These are phyloP conservation scores for Dunckerocampus dactyliophorus DNA, from an alignment of 2,113 vertebrate genomes.

Conservation along the genomic window DNA sequence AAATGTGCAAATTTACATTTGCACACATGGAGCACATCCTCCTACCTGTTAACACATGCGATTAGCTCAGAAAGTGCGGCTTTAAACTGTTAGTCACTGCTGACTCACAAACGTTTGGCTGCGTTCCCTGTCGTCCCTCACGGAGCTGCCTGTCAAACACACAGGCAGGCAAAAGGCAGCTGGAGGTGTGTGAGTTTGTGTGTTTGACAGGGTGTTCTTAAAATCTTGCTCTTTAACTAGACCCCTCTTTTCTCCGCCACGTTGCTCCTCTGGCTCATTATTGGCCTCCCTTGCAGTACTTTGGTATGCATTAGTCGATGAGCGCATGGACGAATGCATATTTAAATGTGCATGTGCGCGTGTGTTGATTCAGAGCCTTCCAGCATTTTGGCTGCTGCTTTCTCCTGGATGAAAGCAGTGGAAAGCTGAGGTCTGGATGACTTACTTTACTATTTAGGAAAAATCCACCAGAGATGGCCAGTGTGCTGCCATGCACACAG, in stretches of 20 bases:
- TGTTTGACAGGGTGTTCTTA: constrained; percentile 39
- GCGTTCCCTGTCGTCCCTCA: constrained; percentile 46
- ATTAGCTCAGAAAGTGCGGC: constrained; percentile 49
- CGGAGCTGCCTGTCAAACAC: constrained; percentile 51
- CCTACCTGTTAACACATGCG: constrained; percentile 26
- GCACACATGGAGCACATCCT: constrained; percentile 18
- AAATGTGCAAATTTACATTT: not conserved
- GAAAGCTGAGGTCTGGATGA: constrained; percentile 64
- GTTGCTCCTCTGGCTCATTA: constrained; percentile 11
- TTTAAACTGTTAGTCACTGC: constrained; percentile 59
- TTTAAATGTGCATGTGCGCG: constrained; percentile 24
- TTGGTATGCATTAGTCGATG: constrained; percentile 1
- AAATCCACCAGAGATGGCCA: constrained; percentile 51
- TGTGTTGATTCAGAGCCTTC: constrained; percentile 28
- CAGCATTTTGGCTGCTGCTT: constrained; percentile 42
- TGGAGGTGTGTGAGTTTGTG: constrained; percentile 29
- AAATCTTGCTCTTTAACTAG: constrained; percentile 43
- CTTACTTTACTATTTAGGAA: constrained; percentile 56
- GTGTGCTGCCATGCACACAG: constrained; percentile 32
- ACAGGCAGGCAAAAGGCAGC: constrained; percentile 44
- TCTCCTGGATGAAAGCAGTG: constrained; percentile 47
- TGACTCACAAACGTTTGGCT: constrained; percentile 60
- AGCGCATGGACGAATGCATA: constrained; percentile 12
- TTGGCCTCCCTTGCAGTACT: constrained; percentile 7
- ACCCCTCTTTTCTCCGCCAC: not conserved